These are phyloP conservation scores for Buphagus erythrorhynchus DNA, from an alignment of 2,797 vertebrate species.

Conservation along the genomic window DNA sequence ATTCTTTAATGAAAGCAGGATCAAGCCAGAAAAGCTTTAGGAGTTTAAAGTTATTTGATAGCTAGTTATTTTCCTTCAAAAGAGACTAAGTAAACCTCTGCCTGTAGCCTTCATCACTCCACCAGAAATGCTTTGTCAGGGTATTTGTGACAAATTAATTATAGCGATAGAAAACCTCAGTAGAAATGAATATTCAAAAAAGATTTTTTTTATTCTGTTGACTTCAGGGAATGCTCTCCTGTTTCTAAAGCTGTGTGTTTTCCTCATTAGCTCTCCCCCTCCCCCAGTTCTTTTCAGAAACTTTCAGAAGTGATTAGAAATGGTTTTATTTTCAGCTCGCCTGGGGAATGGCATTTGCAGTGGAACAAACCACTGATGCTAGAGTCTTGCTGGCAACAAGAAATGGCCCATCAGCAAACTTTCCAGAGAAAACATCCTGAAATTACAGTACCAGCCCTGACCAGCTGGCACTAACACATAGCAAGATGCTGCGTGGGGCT, in stretches of 20 bases:
- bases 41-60: slow-evolving; percentile 47
- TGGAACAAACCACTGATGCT: not conserved
- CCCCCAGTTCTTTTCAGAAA: slow-evolving; percentile 3
- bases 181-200: slow-evolving; percentile 43
- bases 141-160: slow-evolving; percentile 68
- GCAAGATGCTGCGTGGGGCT: not conserved
- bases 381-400: not conserved
- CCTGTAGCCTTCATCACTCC: slow-evolving; percentile 61
- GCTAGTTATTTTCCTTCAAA: slow-evolving; percentile 65
- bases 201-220: not conserved
- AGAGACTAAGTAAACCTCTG: slow-evolving; percentile 38
- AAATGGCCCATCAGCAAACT: not conserved
- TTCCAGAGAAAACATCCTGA: not conserved
- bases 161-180: slow-evolving; percentile 13
- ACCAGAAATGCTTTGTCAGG: slow-evolving; percentile 57
- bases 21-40: slow-evolving; percentile 35
- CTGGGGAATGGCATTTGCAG: slow-evolving; percentile 30
- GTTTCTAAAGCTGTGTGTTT: not conserved
- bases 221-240: slow-evolving; percentile 20
- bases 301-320: slow-evolving; percentile 42
- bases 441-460: fast-evolving
- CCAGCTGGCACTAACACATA: not conserved
- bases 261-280: slow-evolving; percentile 22
- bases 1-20: slow-evolving; percentile 41
- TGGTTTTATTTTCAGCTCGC: slow-evolving; percentile 31